Conservation (phyloP, 2,797 vertebrate genomes). For the Cuculus canorus region DNA sequence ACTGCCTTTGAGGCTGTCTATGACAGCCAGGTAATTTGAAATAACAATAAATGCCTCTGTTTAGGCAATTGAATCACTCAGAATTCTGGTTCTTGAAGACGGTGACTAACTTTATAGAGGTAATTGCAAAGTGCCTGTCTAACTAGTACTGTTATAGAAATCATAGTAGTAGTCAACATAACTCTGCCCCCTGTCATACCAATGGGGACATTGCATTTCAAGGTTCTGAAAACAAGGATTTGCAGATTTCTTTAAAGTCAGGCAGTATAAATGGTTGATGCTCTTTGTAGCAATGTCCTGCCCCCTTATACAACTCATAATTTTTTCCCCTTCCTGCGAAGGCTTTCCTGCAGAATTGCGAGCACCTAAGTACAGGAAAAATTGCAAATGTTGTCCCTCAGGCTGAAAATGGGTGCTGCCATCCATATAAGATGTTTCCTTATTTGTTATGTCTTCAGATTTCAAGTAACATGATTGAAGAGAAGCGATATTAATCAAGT, state of each 20-base stretch:
- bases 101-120: not conserved
- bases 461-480: not conserved
- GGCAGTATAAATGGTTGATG: not conserved
- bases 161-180: not conserved
- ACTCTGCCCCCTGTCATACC: not conserved
- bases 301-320: not conserved
- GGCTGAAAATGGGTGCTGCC: not conserved
- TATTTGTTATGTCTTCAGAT: not conserved
- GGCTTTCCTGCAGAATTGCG: not conserved
- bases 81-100: not conserved
- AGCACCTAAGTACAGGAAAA: not conserved
- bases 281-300: not conserved
- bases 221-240: not conserved
- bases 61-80: not conserved
- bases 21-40: not conserved
- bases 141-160: not conserved
- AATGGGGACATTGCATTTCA: not conserved
- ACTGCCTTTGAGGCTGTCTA: accelerated
- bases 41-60: not conserved
- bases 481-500: not conserved
- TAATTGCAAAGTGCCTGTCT: not conserved
- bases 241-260: not conserved
- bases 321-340: not conserved
- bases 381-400: not conserved
- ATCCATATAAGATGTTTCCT: not conserved